phyloP scores from a whole-genome alignment of 2,797 vertebrate genomes.

The Rhabdomys pumilio region DNA sequence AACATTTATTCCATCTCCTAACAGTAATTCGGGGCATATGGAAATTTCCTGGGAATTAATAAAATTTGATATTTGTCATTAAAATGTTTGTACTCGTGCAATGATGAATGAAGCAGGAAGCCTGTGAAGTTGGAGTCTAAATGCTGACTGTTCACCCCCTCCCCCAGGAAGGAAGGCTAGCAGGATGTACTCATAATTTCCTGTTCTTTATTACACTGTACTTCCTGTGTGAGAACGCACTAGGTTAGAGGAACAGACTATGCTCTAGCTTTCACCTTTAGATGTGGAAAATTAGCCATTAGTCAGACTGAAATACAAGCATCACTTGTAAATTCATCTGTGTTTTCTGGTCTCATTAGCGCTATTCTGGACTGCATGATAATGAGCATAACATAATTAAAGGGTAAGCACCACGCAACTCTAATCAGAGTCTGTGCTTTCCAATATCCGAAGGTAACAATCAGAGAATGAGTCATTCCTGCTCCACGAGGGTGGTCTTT shows the following conservation, averaged over 20 bases:
- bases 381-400: slow-evolving; percentile 77
- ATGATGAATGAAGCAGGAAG: background rate
- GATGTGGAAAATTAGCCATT: slow-evolving; percentile 71
- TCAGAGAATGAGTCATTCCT: slow-evolving; percentile 75
- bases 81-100: background rate
- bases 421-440: slow-evolving; percentile 53
- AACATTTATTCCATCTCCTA: background rate
- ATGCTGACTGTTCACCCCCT: background rate
- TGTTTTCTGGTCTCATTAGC: slow-evolving; percentile 78
- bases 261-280: slow-evolving; percentile 70
- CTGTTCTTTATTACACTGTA: background rate
- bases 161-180: background rate
- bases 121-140: background rate
- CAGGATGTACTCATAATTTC: background rate
- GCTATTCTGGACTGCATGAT: slow-evolving; percentile 68
- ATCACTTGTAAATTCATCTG: slow-evolving; percentile 67
- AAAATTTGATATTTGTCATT: slow-evolving; percentile 18
- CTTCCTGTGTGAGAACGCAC: slow-evolving; percentile 4
- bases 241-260: slow-evolving; percentile 45
- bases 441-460: slow-evolving; percentile 67
- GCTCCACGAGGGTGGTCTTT: slow-evolving; percentile 73
- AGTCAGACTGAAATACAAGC: slow-evolving; percentile 68
- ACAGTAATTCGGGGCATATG: background rate
- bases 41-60: slow-evolving; percentile 39
- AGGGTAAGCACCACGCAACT: slow-evolving; percentile 70